Evolutionary conservation across 2,797 vertebrate genomes (phyloP).

Genomic region (Galagoides demidoff): DNA sequence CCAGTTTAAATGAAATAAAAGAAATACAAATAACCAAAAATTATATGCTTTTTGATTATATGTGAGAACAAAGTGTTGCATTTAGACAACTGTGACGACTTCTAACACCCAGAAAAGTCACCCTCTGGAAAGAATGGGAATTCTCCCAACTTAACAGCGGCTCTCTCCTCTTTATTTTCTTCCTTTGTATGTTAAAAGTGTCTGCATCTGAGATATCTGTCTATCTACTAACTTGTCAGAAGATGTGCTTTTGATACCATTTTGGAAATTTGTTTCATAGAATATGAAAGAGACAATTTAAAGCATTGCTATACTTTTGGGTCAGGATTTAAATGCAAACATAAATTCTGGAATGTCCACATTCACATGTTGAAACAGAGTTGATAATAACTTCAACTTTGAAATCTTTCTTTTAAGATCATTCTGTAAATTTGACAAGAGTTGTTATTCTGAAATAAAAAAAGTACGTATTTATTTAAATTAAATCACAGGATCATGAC

Average conservation of each 20-base stretch:
- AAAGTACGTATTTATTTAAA: constrained; percentile 2
- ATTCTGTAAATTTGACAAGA: not conserved
- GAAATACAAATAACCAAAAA: constrained; percentile 52
- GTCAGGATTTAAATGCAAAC: not conserved
- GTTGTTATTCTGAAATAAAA: not conserved
- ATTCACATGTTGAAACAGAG: not conserved
- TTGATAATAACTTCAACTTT: constrained; percentile 31
- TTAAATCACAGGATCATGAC: constrained; percentile 21
- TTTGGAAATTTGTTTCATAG: constrained; percentile 36
- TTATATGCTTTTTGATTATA: constrained; percentile 53
- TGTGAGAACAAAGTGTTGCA: not conserved
- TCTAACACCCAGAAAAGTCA: constrained; percentile 30
- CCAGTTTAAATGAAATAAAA: constrained; percentile 61
- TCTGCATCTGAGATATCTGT: constrained; percentile 30
- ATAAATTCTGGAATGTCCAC: not conserved
- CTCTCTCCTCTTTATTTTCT: not conserved
- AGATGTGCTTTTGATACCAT: not conserved
- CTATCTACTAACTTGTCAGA: not conserved
- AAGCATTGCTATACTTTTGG: not conserved
- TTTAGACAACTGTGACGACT: not conserved
- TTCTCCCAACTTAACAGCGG: not conserved
- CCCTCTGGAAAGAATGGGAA: not conserved
- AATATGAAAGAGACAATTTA: constrained; percentile 21
- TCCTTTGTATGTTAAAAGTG: not conserved
- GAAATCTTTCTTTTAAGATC: constrained; percentile 39